Evolutionary conservation across 2,797 vertebrate genomes (phyloP), one percentile per base, ranked within the genome.

Genomic region (Somateria mollissima): DNA sequence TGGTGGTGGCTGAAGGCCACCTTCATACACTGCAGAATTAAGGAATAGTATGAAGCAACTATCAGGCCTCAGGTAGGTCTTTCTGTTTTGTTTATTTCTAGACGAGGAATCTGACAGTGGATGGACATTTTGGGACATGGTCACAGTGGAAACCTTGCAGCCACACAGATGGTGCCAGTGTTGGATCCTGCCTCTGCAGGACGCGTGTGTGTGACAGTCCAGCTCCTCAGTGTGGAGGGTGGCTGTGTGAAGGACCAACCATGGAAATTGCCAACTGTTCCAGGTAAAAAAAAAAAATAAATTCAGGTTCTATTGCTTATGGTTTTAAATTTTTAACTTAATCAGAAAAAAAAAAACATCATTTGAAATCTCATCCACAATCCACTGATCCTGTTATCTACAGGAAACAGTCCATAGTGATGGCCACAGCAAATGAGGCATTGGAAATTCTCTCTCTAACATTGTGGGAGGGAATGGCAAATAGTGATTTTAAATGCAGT

Each of bases 251-350:
- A 32, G 99, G 99, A 34, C 98, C 98, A 92, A 98, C 98, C 13
- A 98, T 99, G 92, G 99, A 99, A 96, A 99, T 99, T 24, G 98
- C 98, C 89, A 99, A 99, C 97, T 99, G 99, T 85, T 99, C 99
- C 97, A 99, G 99, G 99, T 99, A 96, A 96, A 12, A 72, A 49
- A 24, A 45, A 41, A 20, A 60, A 36, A 45, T 32, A 56, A 71
- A 62, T 34, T 53, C 62, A 72, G 6, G 13, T 53, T 80, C 11
- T 32, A 3, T 62, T 1, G 0, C 30, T 61, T 54, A 10, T 27
- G 14, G 18, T 69, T 81, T 21, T 11, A 74, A 3, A 2, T 30
- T 56, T 45, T 79, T 27, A 66, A 70, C 15, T 20, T 70, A 15
- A 39, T 62, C 39, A 62, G 56, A 72, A 28, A 30, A 65, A 34